phyloP scores from a whole-genome alignment of 2,888 invertebrate species.

The Meteorus cinctellus region DNA sequence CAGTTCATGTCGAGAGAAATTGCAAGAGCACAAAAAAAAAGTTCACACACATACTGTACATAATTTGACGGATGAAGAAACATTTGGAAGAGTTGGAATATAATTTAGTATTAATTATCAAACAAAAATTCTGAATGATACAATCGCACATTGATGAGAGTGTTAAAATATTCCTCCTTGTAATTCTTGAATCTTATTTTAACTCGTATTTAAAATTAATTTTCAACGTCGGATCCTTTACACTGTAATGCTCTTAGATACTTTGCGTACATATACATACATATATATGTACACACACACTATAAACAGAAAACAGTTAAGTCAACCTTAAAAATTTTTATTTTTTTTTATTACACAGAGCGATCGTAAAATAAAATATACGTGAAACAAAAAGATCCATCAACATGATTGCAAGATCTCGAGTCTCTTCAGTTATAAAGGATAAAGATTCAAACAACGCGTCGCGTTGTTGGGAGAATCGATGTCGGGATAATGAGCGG shows the following conservation, averaged over 20 bases:
- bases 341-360: background rate
- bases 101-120: too few species aligned
- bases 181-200: background rate
- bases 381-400: background rate
- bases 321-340: background rate
- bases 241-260: background rate
- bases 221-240: background rate
- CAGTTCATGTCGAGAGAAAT: constrained; percentile 26
- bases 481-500: constrained; percentile 24
- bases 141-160: constrained; percentile 17
- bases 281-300: background rate
- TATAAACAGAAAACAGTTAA: constrained; percentile 11
- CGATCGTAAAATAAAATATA: constrained; percentile 5
- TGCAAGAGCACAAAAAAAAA: background rate
- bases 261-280: background rate
- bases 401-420: background rate
- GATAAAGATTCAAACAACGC: constrained; percentile 10
- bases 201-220: constrained; percentile 7
- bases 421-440: constrained; percentile 7
- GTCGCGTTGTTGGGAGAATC: background rate
- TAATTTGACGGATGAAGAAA: too few species aligned
- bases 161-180: background rate
- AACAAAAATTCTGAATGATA: background rate
- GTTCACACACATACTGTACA: background rate
- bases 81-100: too few species aligned